Base-by-base conservation (phyloP, 2,113 vertebrate genomes). In the Pterophyllum scalare region DNA sequence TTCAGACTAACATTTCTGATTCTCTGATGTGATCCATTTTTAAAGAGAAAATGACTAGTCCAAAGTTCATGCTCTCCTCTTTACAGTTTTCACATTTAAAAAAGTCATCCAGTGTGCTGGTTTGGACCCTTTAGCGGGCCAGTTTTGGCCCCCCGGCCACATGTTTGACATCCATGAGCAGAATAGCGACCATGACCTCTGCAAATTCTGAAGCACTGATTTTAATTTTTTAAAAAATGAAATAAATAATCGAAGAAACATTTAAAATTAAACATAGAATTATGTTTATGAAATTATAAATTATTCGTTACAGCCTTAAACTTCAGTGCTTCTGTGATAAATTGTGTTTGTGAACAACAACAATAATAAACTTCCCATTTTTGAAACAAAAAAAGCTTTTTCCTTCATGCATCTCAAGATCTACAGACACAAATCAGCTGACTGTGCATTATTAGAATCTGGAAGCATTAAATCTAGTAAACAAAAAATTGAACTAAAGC, bases 361-460 rank as follows among this genome's bases (percentile, higher is more conserved):
- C 5, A 31, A 46, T 10, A 72, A 31, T 28, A 70, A 20, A 31
- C 24, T 20, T 72, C 2, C 0, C 7, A 0, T 52, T 28, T 31
- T 54, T 31, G 20, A 13, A 33, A 72, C 6, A 28, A 72, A 72
- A 1, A 10, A 31, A 31, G 10, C 9, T 17, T 20, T 33, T 6
- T 72, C 52, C 20, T 0, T 52, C 28, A 54, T 4, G 49, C 46
- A 72, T n/a, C 26, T 26, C 8, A 72, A 31, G 0, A 13, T 6
- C 46, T n/a, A 33, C 17, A 15, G 38, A 75, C 40, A 52, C 28
- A 77, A 77, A 83, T 58, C 75, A 77, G 24, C 57, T 22, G 59
- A 58, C 28, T 65, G 14, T 24, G 54, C 40, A 64, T 57, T 54
- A 19, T 46, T 20, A 19, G 11, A 75, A 20, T 28, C 26, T n/a